Evolutionary conservation across 2,888 invertebrate genomes (phyloP), one percentile per base, ranked within the genome.

Genomic region (Trachelus troglodyta): DNA sequence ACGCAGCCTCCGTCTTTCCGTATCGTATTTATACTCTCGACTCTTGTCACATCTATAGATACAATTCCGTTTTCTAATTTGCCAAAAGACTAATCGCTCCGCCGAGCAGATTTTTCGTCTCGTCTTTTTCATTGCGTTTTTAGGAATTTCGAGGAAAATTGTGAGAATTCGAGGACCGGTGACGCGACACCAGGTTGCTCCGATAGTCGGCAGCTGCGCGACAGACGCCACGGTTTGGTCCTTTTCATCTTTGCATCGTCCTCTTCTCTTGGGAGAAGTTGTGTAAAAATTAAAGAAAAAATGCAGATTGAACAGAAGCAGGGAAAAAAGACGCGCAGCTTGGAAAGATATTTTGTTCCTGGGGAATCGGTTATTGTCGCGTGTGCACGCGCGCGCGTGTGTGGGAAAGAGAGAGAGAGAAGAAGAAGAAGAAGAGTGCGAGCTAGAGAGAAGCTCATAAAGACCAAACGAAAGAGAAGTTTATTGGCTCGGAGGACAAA

Each of bases 401-500:
- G 34, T 30, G 56, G n/a, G 30, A 68, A 6, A 33, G 81, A 79
- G 77, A 79, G 84, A 83, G 80, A 81, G 79, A 81, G 81, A 77
- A 79, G 79, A 80, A 79, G 12, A 15, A 69, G 69, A 69, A 69
- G 23, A 12, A 31, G 31, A 69, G 69, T 6, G 69, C 3, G 30
- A 30, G 69, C 4, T 31, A 33, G 69, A 69, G 69, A 71, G 71
- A 71, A 56, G 77, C 78, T 81, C 80, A 77, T 80, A 83, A 83
- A 84, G 84, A 83, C 80, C 80, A 80, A 87, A 85, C 85, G 85
- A 87, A 85, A 86, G 86, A 85, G 86, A 87, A 87, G 83, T 87
- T 87, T 84, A 85, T 87, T 83, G 86, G 83, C 80, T 83, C 79
- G 35, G 73, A 76, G 68, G 83, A 83, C 83, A 88, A 89, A 89